Percentiles rank a stretch among this genome's conserved stretches.
Evolutionary conservation across 2,113 vertebrate genomes (phyloP).

Genomic region (Arothron firmamentum): DNA sequence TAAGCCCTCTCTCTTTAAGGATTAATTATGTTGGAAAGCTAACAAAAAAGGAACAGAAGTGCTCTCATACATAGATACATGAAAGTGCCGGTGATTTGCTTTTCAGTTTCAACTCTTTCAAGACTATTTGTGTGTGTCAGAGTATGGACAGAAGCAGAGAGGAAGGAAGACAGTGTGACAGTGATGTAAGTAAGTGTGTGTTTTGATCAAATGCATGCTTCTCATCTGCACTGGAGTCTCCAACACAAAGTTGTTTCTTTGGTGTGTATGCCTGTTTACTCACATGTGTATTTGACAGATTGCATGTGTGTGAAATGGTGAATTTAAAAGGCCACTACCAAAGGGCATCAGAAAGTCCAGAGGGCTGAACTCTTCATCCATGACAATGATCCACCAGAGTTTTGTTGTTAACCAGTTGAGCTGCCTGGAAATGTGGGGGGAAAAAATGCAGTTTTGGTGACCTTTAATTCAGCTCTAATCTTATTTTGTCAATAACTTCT

Average conservation of each 20-base stretch:
- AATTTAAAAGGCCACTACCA: conserved; percentile 59
- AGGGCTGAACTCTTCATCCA: conserved; percentile 70
- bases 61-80: conserved; percentile 32
- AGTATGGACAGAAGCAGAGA: conserved; percentile 21
- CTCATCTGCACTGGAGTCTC: conserved; percentile 6
- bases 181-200: conserved; percentile 26
- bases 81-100: conserved; percentile 46
- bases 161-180: conserved; percentile 38
- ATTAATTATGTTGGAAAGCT: conserved; percentile 12
- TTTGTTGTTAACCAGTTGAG: conserved; percentile 28
- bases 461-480: not conserved
- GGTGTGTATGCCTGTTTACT: not conserved
- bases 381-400: conserved; percentile 40
- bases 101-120: conserved; percentile 42
- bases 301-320: conserved; percentile 10
- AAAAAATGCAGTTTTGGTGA: conserved; percentile 1
- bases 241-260: not conserved
- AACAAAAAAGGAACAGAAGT: conserved; percentile 17
- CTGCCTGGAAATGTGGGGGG: conserved; percentile 37
- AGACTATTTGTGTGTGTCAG: conserved; percentile 28
- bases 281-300: conserved; percentile 4
- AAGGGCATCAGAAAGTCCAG: conserved; percentile 75
- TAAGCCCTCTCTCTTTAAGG: conserved; percentile 5
- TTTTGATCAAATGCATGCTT: conserved; percentile 27
- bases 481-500: conserved; percentile 1